Evolutionary conservation across 2,888 invertebrate species (phyloP).

Genomic region (Leptopilina syphax): DNA sequence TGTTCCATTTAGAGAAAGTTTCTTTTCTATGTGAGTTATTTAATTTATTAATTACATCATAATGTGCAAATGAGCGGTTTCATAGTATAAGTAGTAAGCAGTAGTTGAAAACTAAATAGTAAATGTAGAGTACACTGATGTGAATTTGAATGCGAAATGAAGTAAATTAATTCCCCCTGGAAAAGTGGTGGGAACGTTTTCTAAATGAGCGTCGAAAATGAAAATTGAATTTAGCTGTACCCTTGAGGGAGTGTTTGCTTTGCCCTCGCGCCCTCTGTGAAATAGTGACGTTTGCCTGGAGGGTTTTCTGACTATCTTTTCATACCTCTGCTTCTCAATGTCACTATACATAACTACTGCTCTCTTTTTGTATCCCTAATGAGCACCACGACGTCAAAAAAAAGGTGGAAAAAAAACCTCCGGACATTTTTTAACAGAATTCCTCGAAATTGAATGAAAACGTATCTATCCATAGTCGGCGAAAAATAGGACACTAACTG

Average conservation of each 20-base stretch:
- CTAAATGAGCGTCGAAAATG: constrained; percentile 37
- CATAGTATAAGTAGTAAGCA: neutral
- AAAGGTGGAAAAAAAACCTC: too few species aligned
- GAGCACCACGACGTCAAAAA: neutral
- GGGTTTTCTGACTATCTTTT: constrained; percentile 24
- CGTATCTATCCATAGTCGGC: neutral
- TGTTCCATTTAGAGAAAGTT: too few species aligned
- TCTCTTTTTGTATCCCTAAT: constrained; percentile 17
- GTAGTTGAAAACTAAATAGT: neutral
- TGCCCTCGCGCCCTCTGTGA: constrained; percentile 1
- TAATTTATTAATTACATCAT: neutral
- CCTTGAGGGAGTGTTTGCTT: constrained; percentile 30
- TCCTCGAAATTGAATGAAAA: neutral
- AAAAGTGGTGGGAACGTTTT: constrained; percentile 33
- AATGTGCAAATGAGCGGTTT: neutral
- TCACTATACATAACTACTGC: neutral
- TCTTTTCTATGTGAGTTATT: too few species aligned
- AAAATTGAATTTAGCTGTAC: constrained; percentile 40
- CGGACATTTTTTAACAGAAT: neutral
- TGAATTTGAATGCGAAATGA: constrained; percentile 27
- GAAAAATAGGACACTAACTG: neutral
- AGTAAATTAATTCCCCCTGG: constrained; percentile 30
- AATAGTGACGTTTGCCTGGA: constrained; percentile 13
- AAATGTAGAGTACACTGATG: neutral
- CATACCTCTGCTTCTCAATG: neutral